These are phyloP conservation scores for Ammospiza caudacuta DNA, from an alignment of 2,113 vertebrate species.

Conservation along the genomic window DNA sequence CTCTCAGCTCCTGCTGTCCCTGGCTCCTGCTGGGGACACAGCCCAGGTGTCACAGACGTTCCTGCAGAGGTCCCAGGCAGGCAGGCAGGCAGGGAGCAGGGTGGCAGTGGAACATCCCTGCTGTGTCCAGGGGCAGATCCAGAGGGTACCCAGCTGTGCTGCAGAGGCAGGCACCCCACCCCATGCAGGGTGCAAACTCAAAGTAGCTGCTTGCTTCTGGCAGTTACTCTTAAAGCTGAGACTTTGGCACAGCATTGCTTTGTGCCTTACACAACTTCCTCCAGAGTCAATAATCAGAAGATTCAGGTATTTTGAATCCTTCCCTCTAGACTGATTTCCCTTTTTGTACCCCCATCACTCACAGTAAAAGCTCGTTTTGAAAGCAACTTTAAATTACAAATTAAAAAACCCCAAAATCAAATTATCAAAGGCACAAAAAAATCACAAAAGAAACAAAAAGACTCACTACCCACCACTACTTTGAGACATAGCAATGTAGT, in stretches of 20 bases:
- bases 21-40: fast-evolving
- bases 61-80: neutral
- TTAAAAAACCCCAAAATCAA: fast-evolving
- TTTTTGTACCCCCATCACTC: neutral
- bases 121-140: fast-evolving
- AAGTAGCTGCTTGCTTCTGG: neutral
- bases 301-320: neutral
- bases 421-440: neutral
- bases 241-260: neutral
- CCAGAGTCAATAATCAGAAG: neutral
- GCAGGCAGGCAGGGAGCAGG: neutral
- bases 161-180: neutral
- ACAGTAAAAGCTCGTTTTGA: neutral
- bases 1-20: neutral
- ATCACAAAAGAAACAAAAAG: neutral
- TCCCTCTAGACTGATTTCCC: fast-evolving
- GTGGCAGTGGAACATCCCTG: neutral
- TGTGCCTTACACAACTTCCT: neutral
- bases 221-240: neutral
- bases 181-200: fast-evolving
- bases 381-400: neutral
- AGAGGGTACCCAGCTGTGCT: neutral
- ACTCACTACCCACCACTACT: neutral
- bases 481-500: neutral
- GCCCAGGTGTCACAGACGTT: neutral